Base-by-base conservation (phyloP, 2,113 vertebrate genomes). In the Cephalopterus ornatus region DNA sequence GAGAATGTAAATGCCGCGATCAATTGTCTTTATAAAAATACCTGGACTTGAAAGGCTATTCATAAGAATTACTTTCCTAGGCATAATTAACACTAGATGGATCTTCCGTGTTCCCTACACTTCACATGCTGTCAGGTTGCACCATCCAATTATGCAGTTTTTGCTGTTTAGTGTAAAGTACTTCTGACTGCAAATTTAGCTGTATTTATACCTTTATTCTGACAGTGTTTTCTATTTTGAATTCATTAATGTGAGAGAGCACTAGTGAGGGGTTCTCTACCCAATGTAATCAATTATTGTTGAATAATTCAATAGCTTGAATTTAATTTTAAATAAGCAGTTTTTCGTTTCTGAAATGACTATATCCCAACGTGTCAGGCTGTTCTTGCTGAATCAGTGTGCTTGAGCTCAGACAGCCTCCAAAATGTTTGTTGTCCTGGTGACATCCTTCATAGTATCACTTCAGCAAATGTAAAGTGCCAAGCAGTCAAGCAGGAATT, bases 1-100 rank as follows among this genome's bases (percentile, higher is more conserved):
- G 65, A 81, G 76, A 97, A 95, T 89, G 74, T 80, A 97, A 98
- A 97, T 86, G 85, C 67, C 20, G 59, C 46, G 87, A 96, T 94
- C 92, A 92, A 88, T 96, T 96, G 94, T 89, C 65, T 53, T 92
- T 80, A 67, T 88, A 58, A 95, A 96, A 88, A 72, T 81, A 59
- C 50, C 63, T 81, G 53, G 65, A 85, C 26, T 77, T 76, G 65
- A 91, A 93, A 58, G 21, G 22, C 35, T 79, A 46, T 91, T 88
- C 52, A 52, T 95, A 89, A 77, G 37, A 65, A 82, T 74, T 74
- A 78, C 27, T 78, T 94, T 89, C 55, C 88, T 79, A 79, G 62
- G 47, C n/a, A 92, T 74, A 86, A 90, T 92, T 91, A 93, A 62
- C 46, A 84, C 24, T 74, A 55, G 71, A 81, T 94, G 71, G 46